Base-by-base conservation (phyloP, 2,113 vertebrate genomes). In the Eira barbara region DNA sequence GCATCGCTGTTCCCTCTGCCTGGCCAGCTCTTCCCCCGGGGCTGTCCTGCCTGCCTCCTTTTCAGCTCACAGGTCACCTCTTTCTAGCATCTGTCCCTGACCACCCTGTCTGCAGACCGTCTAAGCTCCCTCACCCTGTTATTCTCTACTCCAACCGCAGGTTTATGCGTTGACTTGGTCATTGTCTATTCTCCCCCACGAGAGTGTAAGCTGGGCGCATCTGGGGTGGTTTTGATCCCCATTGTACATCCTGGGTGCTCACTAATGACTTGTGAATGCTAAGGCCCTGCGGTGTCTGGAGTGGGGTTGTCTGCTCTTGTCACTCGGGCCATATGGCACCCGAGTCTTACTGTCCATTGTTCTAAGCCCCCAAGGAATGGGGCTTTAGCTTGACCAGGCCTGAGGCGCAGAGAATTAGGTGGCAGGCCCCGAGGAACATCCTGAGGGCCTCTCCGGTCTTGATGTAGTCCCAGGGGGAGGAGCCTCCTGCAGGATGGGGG, bases 71-170 rank as follows among this genome's bases (percentile, higher is more conserved):
- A 47, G 29, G 45, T 29, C 21, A 4, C 25, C 47, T 34, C 69
- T 67, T 52, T 39, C 67, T 13, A 36, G 81, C 31, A 69, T 36
- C 36, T 0, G 7, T 29, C 55, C 55, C 57, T 47, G 80, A 23
- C 67, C 21, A 7, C 73, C 13, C 36, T 27, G 6, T 39, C 59
- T 88, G 31, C 52, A 71, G 84, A 61, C 12, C 36, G 1, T 5
- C 34, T 1, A 4, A 4, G 12, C 45, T 31, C 25, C 31, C 18
- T 3, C 1, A 0, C 15, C 10, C 61, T 14, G 29, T 17, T 27
- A 6, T 29, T 73, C 78, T 79, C 57, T 42, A 1, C n/a, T 31
- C 3, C 0, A n/a, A 3, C 14, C 6, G 55, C 4, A 5, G 9
- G 55, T 7, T 87, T 23, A 25, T 55, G 29, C 71, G 82, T 73